Evolutionary conservation across 2,888 invertebrate species (phyloP).

Genomic region (Mesochorus sp.): DNA sequence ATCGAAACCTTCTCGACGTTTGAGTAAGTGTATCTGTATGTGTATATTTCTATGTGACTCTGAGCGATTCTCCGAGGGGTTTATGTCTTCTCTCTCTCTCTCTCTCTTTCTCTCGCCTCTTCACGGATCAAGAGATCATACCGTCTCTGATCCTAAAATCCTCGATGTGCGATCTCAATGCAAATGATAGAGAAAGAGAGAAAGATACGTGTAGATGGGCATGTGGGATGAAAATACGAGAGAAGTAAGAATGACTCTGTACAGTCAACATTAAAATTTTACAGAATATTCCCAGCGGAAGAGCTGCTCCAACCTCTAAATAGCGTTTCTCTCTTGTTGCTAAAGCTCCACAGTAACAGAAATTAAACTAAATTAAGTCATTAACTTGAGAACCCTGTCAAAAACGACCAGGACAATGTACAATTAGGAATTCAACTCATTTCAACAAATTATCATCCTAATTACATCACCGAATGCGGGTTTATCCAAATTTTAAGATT

Average conservation of each 20-base stretch:
- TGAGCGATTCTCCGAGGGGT: neutral
- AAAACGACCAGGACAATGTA: too few species aligned
- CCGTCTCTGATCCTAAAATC: conserved; percentile 33
- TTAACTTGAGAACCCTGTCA: too few species aligned
- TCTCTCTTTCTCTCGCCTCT: neutral
- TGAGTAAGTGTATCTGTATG: neutral
- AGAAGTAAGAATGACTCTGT: neutral
- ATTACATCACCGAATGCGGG: too few species aligned
- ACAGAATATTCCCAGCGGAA: neutral
- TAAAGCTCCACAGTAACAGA: too few species aligned
- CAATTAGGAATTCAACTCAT: too few species aligned
- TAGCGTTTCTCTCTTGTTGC: too few species aligned
- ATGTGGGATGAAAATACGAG: conserved; percentile 26
- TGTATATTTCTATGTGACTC: neutral
- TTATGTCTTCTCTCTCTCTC: conserved; percentile 10
- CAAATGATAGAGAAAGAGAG: conserved; percentile 28
- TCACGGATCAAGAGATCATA: conserved; percentile 36
- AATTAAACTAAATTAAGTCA: too few species aligned
- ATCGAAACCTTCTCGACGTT: conserved; percentile 6
- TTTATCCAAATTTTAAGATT: too few species aligned
- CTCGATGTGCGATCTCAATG: conserved; percentile 41
- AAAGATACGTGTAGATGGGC: neutral
- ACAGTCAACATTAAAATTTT: conserved; percentile 10
- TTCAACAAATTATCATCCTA: too few species aligned
- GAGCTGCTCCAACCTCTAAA: neutral